These are phyloP conservation scores for Myrmecobius fasciatus DNA, from an alignment of 2,113 vertebrate species.

Conservation along the genomic window DNA sequence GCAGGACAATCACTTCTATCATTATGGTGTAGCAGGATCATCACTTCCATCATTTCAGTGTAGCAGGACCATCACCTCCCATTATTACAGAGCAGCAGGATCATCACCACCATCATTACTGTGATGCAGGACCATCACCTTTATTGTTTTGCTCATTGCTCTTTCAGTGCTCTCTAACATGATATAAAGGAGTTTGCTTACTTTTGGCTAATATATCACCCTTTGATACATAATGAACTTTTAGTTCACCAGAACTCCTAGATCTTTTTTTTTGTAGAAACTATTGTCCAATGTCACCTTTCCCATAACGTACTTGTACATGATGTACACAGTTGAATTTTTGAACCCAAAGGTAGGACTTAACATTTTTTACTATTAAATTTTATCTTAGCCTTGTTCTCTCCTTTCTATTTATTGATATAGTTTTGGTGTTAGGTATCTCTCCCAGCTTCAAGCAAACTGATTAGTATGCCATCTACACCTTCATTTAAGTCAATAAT, in stretches of 20 bases:
- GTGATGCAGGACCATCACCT: background rate
- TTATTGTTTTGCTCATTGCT: background rate
- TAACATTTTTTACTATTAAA: background rate
- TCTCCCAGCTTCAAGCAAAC: too few relatives aligned
- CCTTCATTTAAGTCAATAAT: background rate
- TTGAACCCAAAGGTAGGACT: background rate
- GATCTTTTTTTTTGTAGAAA: background rate
- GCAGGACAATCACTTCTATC: too few relatives aligned
- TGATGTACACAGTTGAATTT: background rate
- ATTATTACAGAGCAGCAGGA: too few relatives aligned
- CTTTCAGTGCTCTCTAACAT: background rate
- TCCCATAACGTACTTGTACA: background rate
- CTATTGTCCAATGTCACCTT: background rate
- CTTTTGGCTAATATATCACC: background rate
- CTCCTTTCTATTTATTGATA: background rate
- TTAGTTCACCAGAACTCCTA: too few relatives aligned
- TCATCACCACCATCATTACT: too few relatives aligned
- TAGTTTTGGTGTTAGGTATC: background rate
- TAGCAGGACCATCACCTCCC: too few relatives aligned
- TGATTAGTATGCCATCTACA: too few relatives aligned
- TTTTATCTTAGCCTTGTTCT: background rate
- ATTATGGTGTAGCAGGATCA: too few relatives aligned
- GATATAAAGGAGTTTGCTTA: background rate
- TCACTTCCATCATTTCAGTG: too few relatives aligned
- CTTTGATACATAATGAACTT: background rate